Evolutionary conservation across 2,113 vertebrate genomes (phyloP).

Genomic region (Hemibagrus wyckioides): DNA sequence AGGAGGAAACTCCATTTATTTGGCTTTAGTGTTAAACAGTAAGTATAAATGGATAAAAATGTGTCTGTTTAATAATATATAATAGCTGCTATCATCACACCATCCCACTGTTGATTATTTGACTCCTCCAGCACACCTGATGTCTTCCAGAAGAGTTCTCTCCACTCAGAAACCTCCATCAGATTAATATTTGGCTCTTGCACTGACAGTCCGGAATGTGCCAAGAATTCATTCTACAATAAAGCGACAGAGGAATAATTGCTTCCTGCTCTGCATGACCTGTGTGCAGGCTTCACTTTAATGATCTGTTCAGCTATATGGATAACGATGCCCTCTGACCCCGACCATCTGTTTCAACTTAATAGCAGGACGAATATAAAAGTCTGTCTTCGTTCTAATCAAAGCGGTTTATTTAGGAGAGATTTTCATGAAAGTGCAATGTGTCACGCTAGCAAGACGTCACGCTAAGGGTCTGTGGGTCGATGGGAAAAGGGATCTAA

Average conservation of each 20-base stretch:
- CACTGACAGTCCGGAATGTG: background rate
- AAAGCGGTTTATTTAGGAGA: background rate
- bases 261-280: background rate
- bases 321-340: background rate
- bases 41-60: background rate
- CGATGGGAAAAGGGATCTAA: too few relatives aligned
- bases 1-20: too few relatives aligned
- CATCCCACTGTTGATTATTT: background rate
- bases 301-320: background rate
- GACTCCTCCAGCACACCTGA: background rate
- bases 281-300: background rate
- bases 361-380: background rate
- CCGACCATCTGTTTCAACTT: background rate
- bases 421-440: background rate
- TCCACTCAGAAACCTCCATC: background rate
- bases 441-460: too few relatives aligned
- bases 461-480: too few relatives aligned
- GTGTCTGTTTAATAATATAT: background rate
- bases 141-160: background rate
- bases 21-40: background rate
- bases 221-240: background rate
- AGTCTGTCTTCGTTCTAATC: background rate
- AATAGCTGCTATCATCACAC: background rate
- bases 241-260: background rate
- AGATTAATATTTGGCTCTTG: background rate